Evolutionary conservation across 2,888 invertebrate species (phyloP), one percentile per base, ranked within the genome.

Genomic region (Morpho helenor): DNA sequence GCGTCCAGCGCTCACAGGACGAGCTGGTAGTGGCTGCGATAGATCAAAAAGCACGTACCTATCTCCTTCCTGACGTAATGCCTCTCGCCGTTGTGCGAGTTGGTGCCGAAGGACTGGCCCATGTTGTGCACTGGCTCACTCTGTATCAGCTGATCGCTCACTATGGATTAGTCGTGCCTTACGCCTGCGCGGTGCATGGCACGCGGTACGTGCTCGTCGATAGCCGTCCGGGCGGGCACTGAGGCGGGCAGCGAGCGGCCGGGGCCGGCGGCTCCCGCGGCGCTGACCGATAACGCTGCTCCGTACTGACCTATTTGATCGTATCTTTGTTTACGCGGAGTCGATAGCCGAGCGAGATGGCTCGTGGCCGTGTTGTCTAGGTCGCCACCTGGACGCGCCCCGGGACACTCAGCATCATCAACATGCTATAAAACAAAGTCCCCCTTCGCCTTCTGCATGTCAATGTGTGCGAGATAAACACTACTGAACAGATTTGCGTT

Each of bases 61-160:
- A 84, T 84, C 71, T 90, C 89, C 75, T 91, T 91, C 69, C 88
- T 87, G 65, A 79, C 77, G 67, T 81, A 84, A 63, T 87, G 86
- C 67, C 91, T 76, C 56, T 88, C 87, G 48, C 84, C 83, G 66
- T 80, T 81, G 73, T 91, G 88, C 43, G 90, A 87, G 64, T 87
- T 82, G 39, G 87, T 90, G 57, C 91, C 91, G 68, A 91, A 91
- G 48, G 88, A 80, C 68, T 91, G 91, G 62, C 91, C 91, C 91
- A 91, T 91, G 67, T 73, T 79, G 73, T 48, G 42, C 44, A 80
- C 76, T 73, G 43, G 43, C 43, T 9, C 80, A 80, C 79, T 68
- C 69, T 73, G 73, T 40, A 60, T 75, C 84, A 84, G 85, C 82
- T 82, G 84, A 75, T 79, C 70, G 72, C 79, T 46, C n/a, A 39